These are phyloP conservation scores for Micrasema minimum DNA, from an alignment of 1,140 invertebrate species.

Conservation along the genomic window DNA sequence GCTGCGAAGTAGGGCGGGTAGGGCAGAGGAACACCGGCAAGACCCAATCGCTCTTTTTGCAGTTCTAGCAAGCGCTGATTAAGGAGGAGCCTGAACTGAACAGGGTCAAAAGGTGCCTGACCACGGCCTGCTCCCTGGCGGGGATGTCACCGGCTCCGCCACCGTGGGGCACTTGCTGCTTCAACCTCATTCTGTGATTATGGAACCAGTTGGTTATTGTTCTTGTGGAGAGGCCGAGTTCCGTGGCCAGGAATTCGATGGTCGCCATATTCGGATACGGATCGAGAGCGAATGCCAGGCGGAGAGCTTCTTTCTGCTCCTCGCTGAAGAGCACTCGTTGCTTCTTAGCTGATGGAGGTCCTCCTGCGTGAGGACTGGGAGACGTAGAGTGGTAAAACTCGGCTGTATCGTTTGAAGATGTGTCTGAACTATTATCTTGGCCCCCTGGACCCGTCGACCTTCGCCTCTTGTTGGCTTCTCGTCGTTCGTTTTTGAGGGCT, in stretches of 20 bases:
- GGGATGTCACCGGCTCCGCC: slow-evolving; percentile 76
- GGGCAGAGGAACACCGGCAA: slow-evolving; percentile 77
- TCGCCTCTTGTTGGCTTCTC: slow-evolving; percentile 89
- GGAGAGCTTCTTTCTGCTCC: slow-evolving; percentile 96
- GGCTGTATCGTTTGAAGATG: slow-evolving; percentile 87
- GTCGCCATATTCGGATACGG: slow-evolving; percentile 96
- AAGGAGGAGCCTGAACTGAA: slow-evolving; percentile 87
- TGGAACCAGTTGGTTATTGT: slow-evolving; percentile 99
- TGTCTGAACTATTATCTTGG: slow-evolving; percentile 86
- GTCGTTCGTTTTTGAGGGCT: slow-evolving; percentile 87
- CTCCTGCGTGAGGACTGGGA: slow-evolving; percentile 72
- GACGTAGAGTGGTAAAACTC: slow-evolving; percentile 90
- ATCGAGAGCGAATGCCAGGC: slow-evolving; percentile 92
- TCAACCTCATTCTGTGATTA: slow-evolving; percentile 98
- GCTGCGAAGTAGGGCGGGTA: slow-evolving; percentile 81
- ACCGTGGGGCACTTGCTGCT: slow-evolving; percentile 85
- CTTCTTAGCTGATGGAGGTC: slow-evolving; percentile 85
- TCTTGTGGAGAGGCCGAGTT: slow-evolving; percentile 90
- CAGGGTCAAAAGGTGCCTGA: slow-evolving; percentile 83
- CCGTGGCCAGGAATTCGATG: slow-evolving; percentile 93
- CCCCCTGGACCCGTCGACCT: slow-evolving; percentile 80
- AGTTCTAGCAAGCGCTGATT: slow-evolving; percentile 88
- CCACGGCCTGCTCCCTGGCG: slow-evolving; percentile 72
- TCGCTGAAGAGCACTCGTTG: slow-evolving; percentile 96
- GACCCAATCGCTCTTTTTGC: slow-evolving; percentile 82